Conservation (phyloP, 2,113 vertebrate species). For the Sander lucioperca region DNA sequence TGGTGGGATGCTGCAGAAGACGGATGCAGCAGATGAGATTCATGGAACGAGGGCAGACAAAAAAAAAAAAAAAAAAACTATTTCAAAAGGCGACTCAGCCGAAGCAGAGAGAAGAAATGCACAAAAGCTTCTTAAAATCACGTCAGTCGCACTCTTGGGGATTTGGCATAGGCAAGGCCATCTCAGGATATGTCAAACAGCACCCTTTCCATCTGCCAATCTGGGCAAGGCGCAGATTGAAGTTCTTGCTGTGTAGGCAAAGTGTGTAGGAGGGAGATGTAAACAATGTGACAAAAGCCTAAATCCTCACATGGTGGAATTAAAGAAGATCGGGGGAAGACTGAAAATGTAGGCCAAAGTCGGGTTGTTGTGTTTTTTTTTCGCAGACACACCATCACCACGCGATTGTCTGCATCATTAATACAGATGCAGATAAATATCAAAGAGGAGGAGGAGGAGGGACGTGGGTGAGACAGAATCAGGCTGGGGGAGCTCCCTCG, state of each 20-base stretch:
- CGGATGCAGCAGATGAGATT: conserved; percentile 43
- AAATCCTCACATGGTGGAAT: conserved; percentile 56
- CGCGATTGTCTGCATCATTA: conserved; percentile 35
- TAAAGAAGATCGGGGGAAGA: conserved; percentile 29
- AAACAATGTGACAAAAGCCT: conserved; percentile 70
- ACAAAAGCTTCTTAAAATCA: conserved; percentile 76
- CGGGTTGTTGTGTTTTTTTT: not conserved
- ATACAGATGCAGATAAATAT: conserved; percentile 63
- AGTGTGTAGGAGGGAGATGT: conserved; percentile 60
- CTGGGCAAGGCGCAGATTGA: conserved; percentile 41
- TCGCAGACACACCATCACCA: conserved; percentile 30
- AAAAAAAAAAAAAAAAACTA: not conserved
- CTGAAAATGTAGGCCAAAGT: conserved; percentile 67
- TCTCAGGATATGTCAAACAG: conserved; percentile 73
- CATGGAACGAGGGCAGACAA: conserved; percentile 64
- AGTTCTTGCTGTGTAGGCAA: conserved; percentile 54
- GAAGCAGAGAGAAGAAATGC: conserved; percentile 55
- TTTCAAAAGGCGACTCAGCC: conserved; percentile 58
- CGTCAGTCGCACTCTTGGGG: conserved; percentile 72
- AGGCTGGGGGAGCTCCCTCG: conserved; percentile 55
- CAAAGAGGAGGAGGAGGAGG: conserved; percentile 48
- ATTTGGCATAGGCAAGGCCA: conserved; percentile 62
- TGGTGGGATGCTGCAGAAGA: conserved; percentile 26
- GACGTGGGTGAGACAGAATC: conserved; percentile 63
- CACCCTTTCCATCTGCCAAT: conserved; percentile 71